phyloP scores from a whole-genome alignment of 1,140 invertebrate genomes.

The Coenobita brevimanus region DNA sequence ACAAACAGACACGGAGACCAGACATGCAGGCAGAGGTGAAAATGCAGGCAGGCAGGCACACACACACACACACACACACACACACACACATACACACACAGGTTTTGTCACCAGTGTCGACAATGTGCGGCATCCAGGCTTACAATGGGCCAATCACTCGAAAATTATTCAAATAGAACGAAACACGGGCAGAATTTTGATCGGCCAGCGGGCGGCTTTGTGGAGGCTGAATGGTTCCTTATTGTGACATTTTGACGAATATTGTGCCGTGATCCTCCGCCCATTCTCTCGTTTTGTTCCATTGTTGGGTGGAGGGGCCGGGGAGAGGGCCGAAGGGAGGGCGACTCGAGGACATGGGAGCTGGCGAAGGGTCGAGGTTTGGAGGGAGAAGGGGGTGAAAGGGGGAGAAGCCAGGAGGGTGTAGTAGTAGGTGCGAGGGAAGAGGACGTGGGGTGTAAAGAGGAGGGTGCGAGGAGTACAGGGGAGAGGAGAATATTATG shows the following conservation, averaged over 20 bases:
- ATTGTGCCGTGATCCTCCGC: constrained; percentile 43
- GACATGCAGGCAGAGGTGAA: background rate
- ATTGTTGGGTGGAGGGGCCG: background rate
- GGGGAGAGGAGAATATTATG: background rate
- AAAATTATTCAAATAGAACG: constrained; percentile 61
- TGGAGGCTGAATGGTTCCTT: constrained; percentile 49
- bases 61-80: background rate
- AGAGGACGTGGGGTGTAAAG: background rate
- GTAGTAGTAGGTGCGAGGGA: background rate
- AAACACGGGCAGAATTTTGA: constrained; percentile 59
- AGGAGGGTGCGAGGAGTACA: too few species aligned
- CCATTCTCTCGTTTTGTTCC: constrained; percentile 58
- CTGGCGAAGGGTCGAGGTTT: background rate
- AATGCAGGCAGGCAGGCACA: background rate
- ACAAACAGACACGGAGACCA: too few species aligned
- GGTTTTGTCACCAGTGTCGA: constrained; percentile 16
- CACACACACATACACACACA: constrained; percentile 35
- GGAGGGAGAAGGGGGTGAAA: background rate
- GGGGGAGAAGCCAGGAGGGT: background rate
- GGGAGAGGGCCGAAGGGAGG: background rate
- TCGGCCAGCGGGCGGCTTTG: constrained; percentile 42
- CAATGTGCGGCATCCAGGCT: constrained; percentile 32
- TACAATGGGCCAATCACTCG: constrained; percentile 60
- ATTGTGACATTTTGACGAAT: constrained; percentile 54
- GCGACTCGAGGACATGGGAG: background rate